Base-by-base conservation (phyloP, 2,113 vertebrate species). In the Odocoileus virginianus region DNA sequence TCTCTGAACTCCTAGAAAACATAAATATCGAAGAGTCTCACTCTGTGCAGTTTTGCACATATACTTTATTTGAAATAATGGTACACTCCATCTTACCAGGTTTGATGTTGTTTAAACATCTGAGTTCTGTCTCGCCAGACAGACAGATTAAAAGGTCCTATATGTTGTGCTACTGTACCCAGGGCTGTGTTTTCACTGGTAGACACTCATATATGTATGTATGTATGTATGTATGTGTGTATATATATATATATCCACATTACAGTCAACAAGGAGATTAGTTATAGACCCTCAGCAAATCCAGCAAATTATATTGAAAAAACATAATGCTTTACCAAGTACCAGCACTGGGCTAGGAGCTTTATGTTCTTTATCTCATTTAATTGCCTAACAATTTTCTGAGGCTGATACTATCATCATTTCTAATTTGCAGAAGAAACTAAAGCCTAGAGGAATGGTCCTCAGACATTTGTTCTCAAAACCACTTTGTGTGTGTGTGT, bases 371-470 rank as follows among this genome's bases (percentile, higher is more conserved):
- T 93, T 81, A 71, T 89, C 33, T 95, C 50, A 76, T 91, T 82
- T 93, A 89, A 50, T 67, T 16, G 52, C 47, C 40, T 89, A 86
- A 74, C 7, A 40, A 90, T 94, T 94, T 96, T 71, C 60, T 71
- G 92, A 83, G 30, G 10, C 47, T 85, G 33, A 55, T 96, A 86
- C 1, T 87, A 15, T 52, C 89, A 79, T 61, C 36, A 90, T 89
- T 85, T 11, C 16, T 92, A 91, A 93, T 82, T 33, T 79, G 28
- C 47, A 95, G 19, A 89, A 96, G 25, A 97, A 97, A 82, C 47
- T 88, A 95, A 96, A 86, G 4, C n/a, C 54, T 93, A 82, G 57
- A 91, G 23, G 54, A 91, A 25, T 43, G 4, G 3, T 64, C 40
- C 28, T 86, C 36, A 87, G 90, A 36, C 4, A 43, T 91, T 79